phyloP scores from a whole-genome alignment of 2,797 vertebrate genomes.

The Lithobates pipiens region DNA sequence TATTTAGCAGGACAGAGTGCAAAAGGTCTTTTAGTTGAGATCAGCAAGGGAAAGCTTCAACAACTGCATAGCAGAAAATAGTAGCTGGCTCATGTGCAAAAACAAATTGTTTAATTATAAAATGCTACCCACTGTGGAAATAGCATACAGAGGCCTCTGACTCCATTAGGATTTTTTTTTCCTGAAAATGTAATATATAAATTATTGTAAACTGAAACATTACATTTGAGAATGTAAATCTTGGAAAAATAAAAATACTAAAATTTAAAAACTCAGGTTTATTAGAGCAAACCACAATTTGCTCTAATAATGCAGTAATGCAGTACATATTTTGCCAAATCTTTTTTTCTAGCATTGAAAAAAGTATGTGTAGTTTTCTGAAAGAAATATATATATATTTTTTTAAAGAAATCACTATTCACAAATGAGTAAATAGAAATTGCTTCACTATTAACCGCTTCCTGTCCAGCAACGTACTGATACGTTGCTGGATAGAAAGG shows the following conservation, averaged over 20 bases:
- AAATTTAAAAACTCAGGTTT: slow-evolving; percentile 22
- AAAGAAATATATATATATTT: slow-evolving; percentile 28
- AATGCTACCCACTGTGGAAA: slow-evolving; percentile 57
- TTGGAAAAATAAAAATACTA: not conserved
- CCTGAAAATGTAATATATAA: slow-evolving; percentile 51
- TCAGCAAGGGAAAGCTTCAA: slow-evolving; percentile 20
- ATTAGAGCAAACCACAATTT: no score
- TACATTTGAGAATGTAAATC: slow-evolving; percentile 13
- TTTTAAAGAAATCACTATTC: no score
- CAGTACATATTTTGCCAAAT: slow-evolving; percentile 34
- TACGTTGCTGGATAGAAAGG: no score
- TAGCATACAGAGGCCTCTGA: slow-evolving; percentile 38
- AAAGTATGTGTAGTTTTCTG: slow-evolving; percentile 19
- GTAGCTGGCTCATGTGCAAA: slow-evolving; percentile 44
- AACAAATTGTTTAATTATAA: slow-evolving; percentile 63
- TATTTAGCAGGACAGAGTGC: slow-evolving; percentile 38
- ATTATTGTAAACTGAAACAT: slow-evolving; percentile 51
- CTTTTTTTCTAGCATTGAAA: slow-evolving; percentile 14
- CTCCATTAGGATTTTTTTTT: slow-evolving; percentile 51
- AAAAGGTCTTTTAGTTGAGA: slow-evolving; percentile 41
- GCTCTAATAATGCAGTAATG: slow-evolving; percentile 43
- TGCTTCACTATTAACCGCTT: no score
- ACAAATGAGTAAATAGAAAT: no score
- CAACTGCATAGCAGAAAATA: slow-evolving; percentile 21
- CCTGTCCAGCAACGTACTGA: no score